Evolutionary conservation across 2,113 vertebrate genomes (phyloP), one percentile per base, ranked within the genome.

Genomic region (Gopherus flavomarginatus): DNA sequence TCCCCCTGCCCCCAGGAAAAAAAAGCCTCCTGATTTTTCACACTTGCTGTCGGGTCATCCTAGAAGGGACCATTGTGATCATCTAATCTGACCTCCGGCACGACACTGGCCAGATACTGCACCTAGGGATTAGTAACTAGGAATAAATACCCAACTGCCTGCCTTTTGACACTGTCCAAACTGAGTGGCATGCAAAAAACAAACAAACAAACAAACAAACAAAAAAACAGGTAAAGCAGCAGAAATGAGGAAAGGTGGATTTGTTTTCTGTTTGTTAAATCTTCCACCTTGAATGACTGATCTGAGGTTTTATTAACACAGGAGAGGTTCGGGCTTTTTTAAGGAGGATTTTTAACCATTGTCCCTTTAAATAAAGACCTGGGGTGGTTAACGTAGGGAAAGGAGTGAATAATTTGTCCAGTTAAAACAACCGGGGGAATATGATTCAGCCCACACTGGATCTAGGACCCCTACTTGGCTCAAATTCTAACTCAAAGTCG

Each of bases 401-500:
- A 21, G 42, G 91, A 82, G 11, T 0, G 2, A 44, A 83, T 26
- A 8, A 17, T 7, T 6, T 56, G 27, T 65, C 19, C 0, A 1
- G 0, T 82, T 2, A 0, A 26, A 93, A 14, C 31, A 47, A 19
- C 38, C 21, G 2, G 12, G 3, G 44, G 85, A 86, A 94, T 96
- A 92, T 56, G 56, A 27, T 6, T 8, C 35, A 3, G 5, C 8
- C 38, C 85, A 50, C 1, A 80, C 89, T 50, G 56, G 26, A 65
- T 65, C 92, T 96, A 96, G 96, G 87, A 96, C 94, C 81, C 90
- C 96, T 96, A 92, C 56, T 81, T 5, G 79, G 93, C 97, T 97
- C 94, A 72, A 0, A 31, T 95, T 95, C 89, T 93, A 92, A 91
- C 85, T 79, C 88, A 94, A 94, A 93, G 44, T 72, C 79, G 80